A percentile compares a stretch with the other conserved stretches of the same genome.
Conservation (phyloP, 2,113 vertebrate species). For the Laticauda colubrina region DNA sequence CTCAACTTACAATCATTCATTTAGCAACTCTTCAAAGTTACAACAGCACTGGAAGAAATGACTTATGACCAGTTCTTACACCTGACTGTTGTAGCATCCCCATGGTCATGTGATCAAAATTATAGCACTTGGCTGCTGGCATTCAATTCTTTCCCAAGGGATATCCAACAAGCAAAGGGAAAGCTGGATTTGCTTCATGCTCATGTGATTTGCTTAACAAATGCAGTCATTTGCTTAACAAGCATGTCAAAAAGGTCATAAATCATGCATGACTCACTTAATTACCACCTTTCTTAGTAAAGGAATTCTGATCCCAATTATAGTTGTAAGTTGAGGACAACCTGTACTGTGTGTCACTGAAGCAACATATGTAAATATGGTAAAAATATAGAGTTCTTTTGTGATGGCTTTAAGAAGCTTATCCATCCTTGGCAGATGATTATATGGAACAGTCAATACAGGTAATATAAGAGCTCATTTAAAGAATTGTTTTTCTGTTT, state of each 20-base stretch:
- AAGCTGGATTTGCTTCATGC: neutral
- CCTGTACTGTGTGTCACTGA: neutral
- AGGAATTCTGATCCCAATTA: neutral
- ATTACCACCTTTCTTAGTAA: neutral
- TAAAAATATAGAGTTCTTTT: neutral
- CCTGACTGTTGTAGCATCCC: neutral
- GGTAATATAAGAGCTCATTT: neutral
- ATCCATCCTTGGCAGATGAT: neutral
- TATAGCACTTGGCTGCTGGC: neutral
- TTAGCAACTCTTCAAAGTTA: neutral
- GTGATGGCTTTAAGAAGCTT: neutral
- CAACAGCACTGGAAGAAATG: neutral
- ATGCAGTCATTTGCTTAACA: neutral
- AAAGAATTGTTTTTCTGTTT: neutral
- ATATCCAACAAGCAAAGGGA: neutral
- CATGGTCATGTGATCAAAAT: neutral
- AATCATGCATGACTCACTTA: neutral
- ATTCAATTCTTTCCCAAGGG: neutral
- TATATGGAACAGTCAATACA: neutral
- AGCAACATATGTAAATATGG: neutral
- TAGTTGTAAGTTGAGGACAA: neutral
- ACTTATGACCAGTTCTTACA: neutral
- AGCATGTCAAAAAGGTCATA: neutral
- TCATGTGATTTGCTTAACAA: neutral
- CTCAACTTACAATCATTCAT: too few species aligned